Base-by-base conservation (phyloP, 2,113 vertebrate species). In the Sylvietta virens region DNA sequence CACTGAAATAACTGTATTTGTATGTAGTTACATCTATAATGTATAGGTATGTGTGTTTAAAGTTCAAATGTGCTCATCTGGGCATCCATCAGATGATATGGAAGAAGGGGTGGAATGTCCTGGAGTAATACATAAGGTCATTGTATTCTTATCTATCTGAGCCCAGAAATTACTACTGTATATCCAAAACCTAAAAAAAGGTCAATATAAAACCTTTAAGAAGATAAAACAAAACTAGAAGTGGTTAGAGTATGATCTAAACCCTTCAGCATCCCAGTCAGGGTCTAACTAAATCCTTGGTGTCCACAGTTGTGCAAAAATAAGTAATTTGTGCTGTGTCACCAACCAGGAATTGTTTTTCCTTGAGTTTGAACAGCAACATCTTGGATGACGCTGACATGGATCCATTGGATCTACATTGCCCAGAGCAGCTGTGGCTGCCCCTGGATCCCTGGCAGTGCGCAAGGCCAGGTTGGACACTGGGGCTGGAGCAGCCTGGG, bases 21-120 rank as follows among this genome's bases (percentile, higher is more conserved):
- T 50, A 13, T 4, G 7, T 2, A 40, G 24, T 12, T n/a, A 2
- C 3, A 17, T 10, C 8, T 1, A 5, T 4, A 42, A n/a, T 22
- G 30, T 23, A 28, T 2, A 64, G 37, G 17, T 17, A 17, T 8
- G 10, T n/a, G 31, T 78, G 47, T 18, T 78, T 42, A 7, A 27
- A 64, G 74, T 10, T n/a, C 47, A 22, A 42, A 28, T 28, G 57
- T 4, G 24, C 35, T 33, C 35, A 21, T 62, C 1, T 77, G 60
- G 11, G 11, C 60, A 30, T 23, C 39, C 18, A 5, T 23, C 60
- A 65, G 4, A 44, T 44, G 24, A 35, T 9, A 11, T 4, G 37
- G 60, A 42, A 30, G 3, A 23, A 64, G 2, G 11, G 30, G 11
- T 42, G 60, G 31, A n/a, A 44, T 30, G 48, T 44, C 39, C 48